Conservation (phyloP, 2,888 invertebrate species). For the Heterodera filipjevi region DNA sequence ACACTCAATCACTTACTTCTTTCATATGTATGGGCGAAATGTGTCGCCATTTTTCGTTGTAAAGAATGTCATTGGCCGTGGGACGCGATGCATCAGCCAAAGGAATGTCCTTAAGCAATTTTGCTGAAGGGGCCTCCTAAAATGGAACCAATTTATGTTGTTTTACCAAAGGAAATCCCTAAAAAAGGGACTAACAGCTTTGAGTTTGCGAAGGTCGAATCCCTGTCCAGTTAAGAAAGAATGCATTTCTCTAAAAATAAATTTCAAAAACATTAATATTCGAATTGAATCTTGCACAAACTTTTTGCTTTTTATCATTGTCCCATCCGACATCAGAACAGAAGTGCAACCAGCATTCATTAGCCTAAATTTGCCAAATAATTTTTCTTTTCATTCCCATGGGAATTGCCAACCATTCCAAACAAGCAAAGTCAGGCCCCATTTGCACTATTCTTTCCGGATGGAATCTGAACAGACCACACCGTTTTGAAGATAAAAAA, state of each 20-base stretch:
- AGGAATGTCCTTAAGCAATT: constrained; percentile 27
- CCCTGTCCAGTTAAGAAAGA: constrained; percentile 46
- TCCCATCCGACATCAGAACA: constrained; percentile 56
- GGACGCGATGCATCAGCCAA: not conserved
- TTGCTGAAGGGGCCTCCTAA: constrained; percentile 23
- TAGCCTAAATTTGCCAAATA: not conserved
- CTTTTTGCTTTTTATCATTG: constrained; percentile 44
- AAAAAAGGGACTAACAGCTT: not conserved
- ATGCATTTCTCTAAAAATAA: constrained; percentile 50
- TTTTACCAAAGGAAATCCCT: not conserved
- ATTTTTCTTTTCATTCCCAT: not conserved
- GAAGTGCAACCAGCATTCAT: constrained; percentile 61
- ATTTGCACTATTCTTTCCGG: constrained; percentile 51
- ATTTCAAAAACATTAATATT: not conserved
- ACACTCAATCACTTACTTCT: constrained; percentile 42
- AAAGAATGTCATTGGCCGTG: not conserved
- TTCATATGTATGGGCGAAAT: constrained; percentile 47
- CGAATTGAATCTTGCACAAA: not conserved
- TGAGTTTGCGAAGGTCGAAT: constrained; percentile 41
- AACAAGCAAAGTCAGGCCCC: constrained; percentile 61
- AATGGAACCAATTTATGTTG: not conserved
- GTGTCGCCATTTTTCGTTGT: constrained; percentile 38
- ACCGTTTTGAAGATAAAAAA: not conserved
- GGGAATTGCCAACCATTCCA: constrained; percentile 54
- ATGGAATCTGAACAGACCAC: constrained; percentile 46